Base-by-base conservation (phyloP, 2,113 vertebrate species). In the Sciurus niger region DNA sequence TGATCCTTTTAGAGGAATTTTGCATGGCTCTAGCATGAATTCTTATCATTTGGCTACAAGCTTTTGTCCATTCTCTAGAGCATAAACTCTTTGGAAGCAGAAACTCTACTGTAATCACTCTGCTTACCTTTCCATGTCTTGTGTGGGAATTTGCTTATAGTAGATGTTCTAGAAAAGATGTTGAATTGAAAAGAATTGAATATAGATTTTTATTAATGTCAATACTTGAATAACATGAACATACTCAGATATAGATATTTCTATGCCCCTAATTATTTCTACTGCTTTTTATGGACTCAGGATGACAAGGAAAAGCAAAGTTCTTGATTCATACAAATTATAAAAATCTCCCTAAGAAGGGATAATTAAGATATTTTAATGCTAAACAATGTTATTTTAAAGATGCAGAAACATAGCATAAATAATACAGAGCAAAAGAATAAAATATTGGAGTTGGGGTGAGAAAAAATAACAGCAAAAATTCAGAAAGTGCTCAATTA, bases 361-460 rank as follows among this genome's bases (percentile, higher is more conserved):
- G 70, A 80, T 18, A 88, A 85, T 25, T 11, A 73, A 89, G 96
- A 89, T 51, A 24, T 28, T 30, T 76, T 72, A 76, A 70, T 48
- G n/a, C 37, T 77, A 89, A 70, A 7, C 17, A 77, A 89, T 25
- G 55, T 78, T 85, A 84, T 58, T 82, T 88, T 83, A 88, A 60
- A 63, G 24, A 72, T 63, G 28, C 4, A 80, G 32, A 63, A 88
- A 58, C 48, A 60, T 25, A 70, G 65, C 12, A 68, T 74, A 74
- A 70, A 72, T 80, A 76, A 11, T 25, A 2, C 24, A 78, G 43
- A 30, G 10, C 10, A 48, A 70, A 53, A 77, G 43, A 65, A 43
- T 40, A 77, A 76, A 77, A 70, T 1, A 25, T 17, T 88, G 43
- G 65, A n/a, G 28, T 4, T 70, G 8, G 34, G 40, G 10, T 51